Percentiles rank a stretch among this genome's conserved stretches.
phyloP scores from a whole-genome alignment of 2,888 invertebrate genomes.

The Petrolisthes cinctipes region DNA sequence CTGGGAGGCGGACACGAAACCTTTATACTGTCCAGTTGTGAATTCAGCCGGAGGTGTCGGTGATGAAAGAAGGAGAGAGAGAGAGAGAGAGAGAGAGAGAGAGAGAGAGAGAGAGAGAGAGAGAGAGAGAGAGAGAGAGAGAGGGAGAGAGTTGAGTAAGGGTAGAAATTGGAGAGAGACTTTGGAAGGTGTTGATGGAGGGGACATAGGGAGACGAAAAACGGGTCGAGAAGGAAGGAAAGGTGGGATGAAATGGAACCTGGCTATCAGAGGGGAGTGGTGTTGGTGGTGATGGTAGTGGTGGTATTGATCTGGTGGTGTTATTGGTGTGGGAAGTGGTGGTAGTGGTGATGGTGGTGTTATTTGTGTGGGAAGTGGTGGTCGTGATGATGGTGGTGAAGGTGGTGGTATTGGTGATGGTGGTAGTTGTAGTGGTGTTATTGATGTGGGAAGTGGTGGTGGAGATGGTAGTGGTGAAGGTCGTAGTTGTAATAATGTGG shows the following conservation, averaged over 20 bases:
- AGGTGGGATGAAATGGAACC: neutral
- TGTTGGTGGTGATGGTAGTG: neutral
- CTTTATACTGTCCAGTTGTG: neutral
- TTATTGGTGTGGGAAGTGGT: no score
- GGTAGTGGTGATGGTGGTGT: no score
- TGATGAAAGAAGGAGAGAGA: conserved; percentile 6
- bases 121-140: neutral
- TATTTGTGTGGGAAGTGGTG: no score
- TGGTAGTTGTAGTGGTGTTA: no score
- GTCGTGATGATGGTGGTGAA: no score
- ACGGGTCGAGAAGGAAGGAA: neutral
- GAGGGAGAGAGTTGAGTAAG: neutral
- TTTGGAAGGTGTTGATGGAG: neutral
- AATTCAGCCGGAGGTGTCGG: neutral
- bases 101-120: neutral
- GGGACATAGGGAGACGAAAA: neutral
- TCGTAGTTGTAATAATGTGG: no score
- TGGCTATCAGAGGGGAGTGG: neutral
- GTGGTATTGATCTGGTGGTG: neutral
- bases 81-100: neutral
- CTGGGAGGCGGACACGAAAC: no score
- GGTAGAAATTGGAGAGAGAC: neutral
- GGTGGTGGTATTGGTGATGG: no score
- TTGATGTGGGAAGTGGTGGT: no score
- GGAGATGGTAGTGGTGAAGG: no score